Evolutionary conservation across 53 echinoderm and acorn worm species (phyloP), one percentile per base, ranked within the genome.

Genomic region (Crossaster papposus): DNA sequence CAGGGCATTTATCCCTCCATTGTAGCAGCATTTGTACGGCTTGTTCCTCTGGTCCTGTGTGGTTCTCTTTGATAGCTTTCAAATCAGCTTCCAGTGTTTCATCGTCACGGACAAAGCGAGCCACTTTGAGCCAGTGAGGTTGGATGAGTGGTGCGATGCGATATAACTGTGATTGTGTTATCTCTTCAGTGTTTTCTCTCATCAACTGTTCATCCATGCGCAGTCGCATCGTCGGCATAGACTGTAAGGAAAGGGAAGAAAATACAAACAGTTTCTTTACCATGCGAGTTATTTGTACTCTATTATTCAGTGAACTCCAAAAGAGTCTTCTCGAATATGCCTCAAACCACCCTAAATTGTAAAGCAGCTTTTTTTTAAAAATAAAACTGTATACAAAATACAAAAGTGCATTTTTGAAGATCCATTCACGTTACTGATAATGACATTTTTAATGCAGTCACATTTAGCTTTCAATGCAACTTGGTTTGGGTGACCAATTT

Each of bases 1-100:
- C 96, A 0, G 99, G 96, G 64, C 95, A 96, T 85, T 96, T 94
- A 53, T 96, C 96, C n/a, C 95, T 90, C 99, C 99, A 98, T 83
- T 96, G 96, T 14, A 95, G 91, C 38, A 98, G 93, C 99, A 98
- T 98, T 91, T 98, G 99, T 2, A 92, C 93, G 26, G 99, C 94
- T 79, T 94, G 96, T 79, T 98, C 96, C 70, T 95, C 97, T 0
- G 95, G 92, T 7, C 91, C 85, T 1, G 79, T 50, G 54, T 93
- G 70, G 54, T 87, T 83, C 94, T 97, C 95, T 80, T 64, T 89
- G 80, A 97, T 91, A 29, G 91, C 91, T 55, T 88, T 86, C 70
- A 97, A 93, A 90, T 97, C 97, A 10, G 94, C 88, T 83, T 97
- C 97, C 18, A 95, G 84, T 34, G 94, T 94, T 77, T 97, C 97